phyloP scores from a whole-genome alignment of 1,140 invertebrate species.

The Drosophila chauvacae region DNA sequence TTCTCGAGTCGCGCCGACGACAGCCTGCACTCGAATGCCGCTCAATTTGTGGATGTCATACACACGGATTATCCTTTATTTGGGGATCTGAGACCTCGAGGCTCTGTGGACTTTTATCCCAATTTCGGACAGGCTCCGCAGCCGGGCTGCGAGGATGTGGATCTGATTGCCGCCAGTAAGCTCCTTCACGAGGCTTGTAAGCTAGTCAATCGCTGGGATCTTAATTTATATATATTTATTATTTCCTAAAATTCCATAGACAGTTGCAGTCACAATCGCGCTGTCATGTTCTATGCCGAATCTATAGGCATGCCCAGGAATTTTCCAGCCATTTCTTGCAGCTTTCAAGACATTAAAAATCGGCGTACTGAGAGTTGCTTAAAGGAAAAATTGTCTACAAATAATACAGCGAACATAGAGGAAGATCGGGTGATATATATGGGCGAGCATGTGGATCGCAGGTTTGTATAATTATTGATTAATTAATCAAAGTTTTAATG shows the following conservation, averaged over 20 bases:
- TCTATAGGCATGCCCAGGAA: constrained; percentile 65
- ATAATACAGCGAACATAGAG: constrained; percentile 17
- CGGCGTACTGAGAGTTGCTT: constrained; percentile 34
- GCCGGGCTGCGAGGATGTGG: constrained; percentile 87
- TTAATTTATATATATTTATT: not conserved
- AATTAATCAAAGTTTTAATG: not conserved
- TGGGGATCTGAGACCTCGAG: constrained; percentile 86
- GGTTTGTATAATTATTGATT: constrained; percentile 32
- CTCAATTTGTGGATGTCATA: constrained; percentile 86
- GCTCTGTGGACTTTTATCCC: constrained; percentile 88
- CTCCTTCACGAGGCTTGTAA: constrained; percentile 75
- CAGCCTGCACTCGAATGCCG: constrained; percentile 84
- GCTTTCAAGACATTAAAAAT: constrained; percentile 43
- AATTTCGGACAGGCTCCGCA: constrained; percentile 87
- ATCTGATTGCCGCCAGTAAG: constrained; percentile 74
- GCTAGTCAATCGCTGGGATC: not conserved
- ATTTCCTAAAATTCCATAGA: constrained; percentile 33
- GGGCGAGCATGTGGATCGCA: constrained; percentile 69
- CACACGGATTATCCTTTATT: constrained; percentile 87
- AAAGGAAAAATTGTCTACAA: not conserved
- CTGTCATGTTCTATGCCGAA: constrained; percentile 74
- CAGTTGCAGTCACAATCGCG: constrained; percentile 81
- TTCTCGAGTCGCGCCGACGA: constrained; percentile 85
- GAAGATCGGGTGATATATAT: constrained; percentile 57
- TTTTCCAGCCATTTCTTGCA: constrained; percentile 67